These are phyloP conservation scores for Adela reaumurella DNA, from an alignment of 2,888 invertebrate genomes.

Conservation along the genomic window DNA sequence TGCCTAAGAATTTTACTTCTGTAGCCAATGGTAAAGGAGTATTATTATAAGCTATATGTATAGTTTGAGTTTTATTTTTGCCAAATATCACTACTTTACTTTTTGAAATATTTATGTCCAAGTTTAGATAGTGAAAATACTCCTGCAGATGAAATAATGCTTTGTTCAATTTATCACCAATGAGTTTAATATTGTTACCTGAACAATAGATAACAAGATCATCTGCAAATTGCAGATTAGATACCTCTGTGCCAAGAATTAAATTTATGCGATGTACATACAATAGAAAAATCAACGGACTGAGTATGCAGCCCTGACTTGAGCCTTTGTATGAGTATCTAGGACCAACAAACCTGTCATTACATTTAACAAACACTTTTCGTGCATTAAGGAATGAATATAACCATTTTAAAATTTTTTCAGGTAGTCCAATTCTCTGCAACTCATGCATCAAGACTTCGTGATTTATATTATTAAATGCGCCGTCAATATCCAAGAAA, in stretches of 20 bases:
- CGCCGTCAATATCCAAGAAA: conserved; percentile 7
- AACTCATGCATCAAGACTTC: conserved; percentile 2
- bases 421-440: conserved; percentile 5
- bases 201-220: conserved; percentile 4
- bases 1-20: too few species aligned
- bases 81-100: too few species aligned
- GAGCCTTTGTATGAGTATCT: conserved; percentile 6
- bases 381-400: conserved; percentile 8
- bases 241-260: conserved; percentile 7
- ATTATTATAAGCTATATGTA: too few species aligned
- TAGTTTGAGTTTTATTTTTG: too few species aligned
- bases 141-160: too few species aligned
- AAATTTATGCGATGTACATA: conserved; percentile 9
- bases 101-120: too few species aligned
- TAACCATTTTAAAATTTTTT: conserved; percentile 7
- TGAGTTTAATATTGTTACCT: too few species aligned
- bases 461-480: conserved; percentile 9
- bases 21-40: too few species aligned
- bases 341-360: conserved; percentile 7
- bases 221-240: conserved; percentile 10
- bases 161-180: too few species aligned
- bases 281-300: conserved; percentile 5
- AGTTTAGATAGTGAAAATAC: too few species aligned
- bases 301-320: conserved; percentile 10
- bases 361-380: conserved; percentile 9